phyloP scores from a whole-genome alignment of 2,113 vertebrate species.

The Lampris megalopsis region DNA sequence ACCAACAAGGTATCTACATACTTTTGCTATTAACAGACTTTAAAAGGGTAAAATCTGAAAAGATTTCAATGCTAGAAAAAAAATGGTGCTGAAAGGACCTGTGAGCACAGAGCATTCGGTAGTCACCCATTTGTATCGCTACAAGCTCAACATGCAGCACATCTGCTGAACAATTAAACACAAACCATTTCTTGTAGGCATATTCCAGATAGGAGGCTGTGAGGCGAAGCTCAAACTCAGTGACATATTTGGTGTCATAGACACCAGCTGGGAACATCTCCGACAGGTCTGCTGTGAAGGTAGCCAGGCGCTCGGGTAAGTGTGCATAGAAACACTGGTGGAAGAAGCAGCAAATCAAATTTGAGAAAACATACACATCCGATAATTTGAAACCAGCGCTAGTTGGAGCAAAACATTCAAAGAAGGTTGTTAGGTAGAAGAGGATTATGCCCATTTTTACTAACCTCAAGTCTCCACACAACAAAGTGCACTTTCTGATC shows the following conservation, averaged over 20 bases:
- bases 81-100: too few species aligned
- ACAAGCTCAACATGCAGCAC: background rate
- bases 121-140: too few species aligned
- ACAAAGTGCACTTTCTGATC: too few species aligned
- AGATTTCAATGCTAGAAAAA: too few species aligned
- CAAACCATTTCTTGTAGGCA: conserved; percentile 95
- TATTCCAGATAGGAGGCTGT: conserved; percentile 96
- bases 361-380: background rate
- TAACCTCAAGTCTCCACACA: too few species aligned
- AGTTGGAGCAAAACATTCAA: background rate
- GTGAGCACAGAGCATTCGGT: too few species aligned
- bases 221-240: conserved; percentile 92
- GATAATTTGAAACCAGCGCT: background rate
- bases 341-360: conserved; percentile 3
- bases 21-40: too few species aligned
- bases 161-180: background rate
- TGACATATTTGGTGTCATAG: conserved; percentile 95
- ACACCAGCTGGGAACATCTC: conserved; percentile 97
- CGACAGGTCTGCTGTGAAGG: conserved; percentile 92
- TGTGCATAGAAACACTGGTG: conserved; percentile 93
- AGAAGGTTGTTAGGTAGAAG: too few species aligned
- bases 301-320: conserved; percentile 89
- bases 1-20: too few species aligned
- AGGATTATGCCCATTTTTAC: too few species aligned
- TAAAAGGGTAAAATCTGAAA: too few species aligned